Evolutionary conservation across 1,140 invertebrate genomes (phyloP).

Genomic region (Drepana arcuata): DNA sequence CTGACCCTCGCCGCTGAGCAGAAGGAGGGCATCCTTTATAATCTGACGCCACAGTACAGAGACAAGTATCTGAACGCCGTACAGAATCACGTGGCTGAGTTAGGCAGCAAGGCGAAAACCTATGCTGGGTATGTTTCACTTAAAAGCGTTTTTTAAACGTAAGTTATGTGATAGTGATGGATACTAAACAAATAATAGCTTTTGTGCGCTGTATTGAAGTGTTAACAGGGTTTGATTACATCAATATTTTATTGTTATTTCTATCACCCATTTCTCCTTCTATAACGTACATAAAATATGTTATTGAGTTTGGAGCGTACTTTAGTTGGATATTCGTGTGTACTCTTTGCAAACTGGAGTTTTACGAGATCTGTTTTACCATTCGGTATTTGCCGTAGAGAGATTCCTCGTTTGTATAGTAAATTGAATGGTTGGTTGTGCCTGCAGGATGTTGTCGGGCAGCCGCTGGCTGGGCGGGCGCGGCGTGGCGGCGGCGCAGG

Average conservation of each 20-base stretch:
- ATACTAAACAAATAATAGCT: no score
- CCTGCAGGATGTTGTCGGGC: slow-evolving; percentile 78
- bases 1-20: slow-evolving; percentile 64
- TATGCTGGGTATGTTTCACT: no score
- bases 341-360: neutral
- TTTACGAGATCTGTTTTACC: slow-evolving; percentile 1
- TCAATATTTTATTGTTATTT: no score
- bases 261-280: no score
- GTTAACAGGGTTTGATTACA: no score
- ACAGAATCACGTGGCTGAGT: slow-evolving; percentile 77
- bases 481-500: slow-evolving; percentile 84
- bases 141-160: no score
- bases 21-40: slow-evolving; percentile 75
- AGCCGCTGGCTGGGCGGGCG: slow-evolving; percentile 78
- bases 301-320: no score
- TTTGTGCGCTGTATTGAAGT: no score
- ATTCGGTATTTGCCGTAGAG: slow-evolving; percentile 14
- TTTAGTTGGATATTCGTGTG: neutral
- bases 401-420: no score
- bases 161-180: no score
- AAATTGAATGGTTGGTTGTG: no score
- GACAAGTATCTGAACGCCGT: slow-evolving; percentile 78
- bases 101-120: slow-evolving; percentile 76
- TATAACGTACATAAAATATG: no score
- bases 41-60: slow-evolving; percentile 78